Percentiles rank a stretch among this genome's conserved stretches.
Evolutionary conservation across 2,888 invertebrate genomes (phyloP).

Genomic region (Pristionchus maxplancki): DNA sequence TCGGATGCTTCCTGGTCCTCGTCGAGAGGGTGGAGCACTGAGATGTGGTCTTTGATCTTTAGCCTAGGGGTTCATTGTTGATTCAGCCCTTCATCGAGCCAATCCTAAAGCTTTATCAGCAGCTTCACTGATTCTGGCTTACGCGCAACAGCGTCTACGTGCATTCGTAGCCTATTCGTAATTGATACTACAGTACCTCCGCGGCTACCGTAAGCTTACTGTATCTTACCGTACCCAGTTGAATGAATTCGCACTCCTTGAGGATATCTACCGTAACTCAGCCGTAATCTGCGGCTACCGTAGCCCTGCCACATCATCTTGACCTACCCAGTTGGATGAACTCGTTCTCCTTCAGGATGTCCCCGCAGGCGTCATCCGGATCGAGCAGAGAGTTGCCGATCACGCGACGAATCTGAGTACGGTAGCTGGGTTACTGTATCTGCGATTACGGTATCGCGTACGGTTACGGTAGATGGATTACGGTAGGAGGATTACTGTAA

Average conservation of each 20-base stretch:
- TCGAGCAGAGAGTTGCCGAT: conserved; percentile 83
- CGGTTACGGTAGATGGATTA: background rate
- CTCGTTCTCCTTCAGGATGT: conserved; percentile 83
- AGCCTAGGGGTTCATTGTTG: background rate
- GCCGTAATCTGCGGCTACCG: too few relatives aligned
- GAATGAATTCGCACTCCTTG: too few relatives aligned
- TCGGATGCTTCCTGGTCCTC: background rate
- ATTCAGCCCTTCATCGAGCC: too few relatives aligned
- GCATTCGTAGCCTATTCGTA: too few relatives aligned
- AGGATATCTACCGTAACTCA: too few relatives aligned
- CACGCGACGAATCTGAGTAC: conserved; percentile 81
- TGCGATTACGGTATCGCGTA: background rate
- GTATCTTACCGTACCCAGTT: too few relatives aligned
- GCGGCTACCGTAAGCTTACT: too few relatives aligned
- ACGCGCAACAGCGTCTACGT: too few relatives aligned
- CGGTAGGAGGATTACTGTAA: background rate
- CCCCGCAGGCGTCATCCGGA: conserved; percentile 81
- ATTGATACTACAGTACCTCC: too few relatives aligned
- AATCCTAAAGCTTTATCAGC: too few relatives aligned
- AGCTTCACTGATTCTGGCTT: too few relatives aligned
- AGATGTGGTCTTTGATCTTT: background rate
- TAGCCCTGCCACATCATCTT: too few relatives aligned
- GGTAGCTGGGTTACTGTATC: background rate
- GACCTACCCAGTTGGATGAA: conserved; percentile 83
- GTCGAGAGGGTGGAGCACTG: conserved; percentile 25